Evolutionary conservation across 30 jellyfish, hydroid and myxozoan species (phyloP).

Genomic region (Hydra vulgaris): DNA sequence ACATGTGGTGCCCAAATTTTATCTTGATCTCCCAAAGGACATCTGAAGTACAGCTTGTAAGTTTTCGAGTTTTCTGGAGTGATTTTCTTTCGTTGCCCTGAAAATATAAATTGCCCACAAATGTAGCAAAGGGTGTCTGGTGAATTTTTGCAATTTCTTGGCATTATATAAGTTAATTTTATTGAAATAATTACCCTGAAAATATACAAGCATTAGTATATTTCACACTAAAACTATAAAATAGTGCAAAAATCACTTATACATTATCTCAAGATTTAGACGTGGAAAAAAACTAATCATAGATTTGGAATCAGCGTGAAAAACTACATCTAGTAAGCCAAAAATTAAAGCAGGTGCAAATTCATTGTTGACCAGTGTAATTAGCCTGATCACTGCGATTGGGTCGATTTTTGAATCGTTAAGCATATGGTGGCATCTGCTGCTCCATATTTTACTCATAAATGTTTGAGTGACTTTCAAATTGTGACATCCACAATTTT

Average conservation of each 20-base stretch:
- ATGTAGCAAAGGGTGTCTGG: neutral
- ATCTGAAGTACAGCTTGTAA: neutral
- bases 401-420: too few relatives aligned
- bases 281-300: neutral
- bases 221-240: neutral
- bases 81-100: neutral
- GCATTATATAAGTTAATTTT: neutral
- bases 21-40: neutral
- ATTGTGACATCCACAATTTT: too few relatives aligned
- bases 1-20: neutral
- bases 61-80: neutral
- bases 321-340: neutral
- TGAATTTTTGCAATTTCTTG: neutral
- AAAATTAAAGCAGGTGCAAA: neutral
- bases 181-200: neutral
- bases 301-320: neutral
- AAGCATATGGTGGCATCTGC: too few relatives aligned
- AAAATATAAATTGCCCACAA: neutral
- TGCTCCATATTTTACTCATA: too few relatives aligned
- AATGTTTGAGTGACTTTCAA: too few relatives aligned
- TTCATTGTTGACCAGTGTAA: neutral
- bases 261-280: neutral
- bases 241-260: neutral
- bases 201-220: neutral
- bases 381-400: too few relatives aligned